Evolutionary conservation across 2,113 vertebrate species (phyloP), one percentile per base, ranked within the genome.

Genomic region (Benitochromis conjunctus): DNA sequence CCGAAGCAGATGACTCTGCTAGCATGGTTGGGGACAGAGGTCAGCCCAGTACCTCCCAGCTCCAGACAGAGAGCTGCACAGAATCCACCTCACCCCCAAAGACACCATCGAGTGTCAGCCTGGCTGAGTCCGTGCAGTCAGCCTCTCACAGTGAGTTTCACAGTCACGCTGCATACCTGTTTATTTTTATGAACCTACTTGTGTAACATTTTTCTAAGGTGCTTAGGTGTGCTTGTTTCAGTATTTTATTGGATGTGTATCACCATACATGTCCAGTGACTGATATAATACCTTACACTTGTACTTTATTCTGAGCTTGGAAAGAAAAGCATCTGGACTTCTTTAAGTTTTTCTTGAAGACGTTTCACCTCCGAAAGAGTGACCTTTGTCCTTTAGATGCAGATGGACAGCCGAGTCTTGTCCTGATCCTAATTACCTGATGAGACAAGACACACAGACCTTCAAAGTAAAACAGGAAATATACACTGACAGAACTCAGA

Each of bases 41-140:
- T 66, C 94, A 81, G 58, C 7, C 80, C 19, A 46, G 57, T 7
- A 43, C 84, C 38, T 57, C 83, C 11, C 91, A 86, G 74, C 89
- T 91, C 14, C 94, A 93, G 71, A 53, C 66, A 1, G 93, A 95
- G 9, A 81, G 31, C 41, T 79, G 87, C 53, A 86, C 81, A 3
- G 94, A 94, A 41, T 55, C 85, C 4, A 57, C 76, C 2, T 90
- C 91, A 3, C 96, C 96, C 0, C 94, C 96, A 1, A 97, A 97
- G 86, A 96, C 95, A 1, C 95, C 95, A 1, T 97, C 97, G 58
- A 95, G 95, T 19, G 92, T 96, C 85, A 98, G 97, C 84, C 95
- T 98, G 89, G 91, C 96, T 5, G 98, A 98, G 77, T 97, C 96
- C 0, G 78, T 96, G 87, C 96, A 96, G 24, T 96, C 96, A 3